These are phyloP conservation scores for Eupithecia centaureata DNA, from an alignment of 2,888 invertebrate genomes.

Conservation along the genomic window DNA sequence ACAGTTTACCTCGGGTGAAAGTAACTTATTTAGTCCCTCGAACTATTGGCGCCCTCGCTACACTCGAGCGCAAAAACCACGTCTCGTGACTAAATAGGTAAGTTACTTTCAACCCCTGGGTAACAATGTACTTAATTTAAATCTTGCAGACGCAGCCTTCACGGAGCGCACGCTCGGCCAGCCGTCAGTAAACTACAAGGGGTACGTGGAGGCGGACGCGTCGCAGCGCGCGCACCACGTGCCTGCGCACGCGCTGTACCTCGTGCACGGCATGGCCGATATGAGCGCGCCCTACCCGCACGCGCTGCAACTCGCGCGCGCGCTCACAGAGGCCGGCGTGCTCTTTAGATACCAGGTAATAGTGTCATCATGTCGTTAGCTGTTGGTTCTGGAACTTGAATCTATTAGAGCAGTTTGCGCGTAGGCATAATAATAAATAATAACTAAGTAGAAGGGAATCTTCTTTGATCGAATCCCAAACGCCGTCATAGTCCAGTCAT, in stretches of 20 bases:
- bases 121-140: background rate
- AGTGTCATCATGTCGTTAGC: background rate
- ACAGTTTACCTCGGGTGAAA: too few relatives aligned
- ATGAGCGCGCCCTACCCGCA: conserved; percentile 97
- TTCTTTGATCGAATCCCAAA: too few relatives aligned
- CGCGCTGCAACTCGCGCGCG: conserved; percentile 93
- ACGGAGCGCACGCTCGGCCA: conserved; percentile 97
- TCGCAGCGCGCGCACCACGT: conserved; percentile 94
- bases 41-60: too few relatives aligned
- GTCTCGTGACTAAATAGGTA: too few relatives aligned
- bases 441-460: too few relatives aligned
- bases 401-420: too few relatives aligned
- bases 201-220: conserved; percentile 96
- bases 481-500: too few relatives aligned
- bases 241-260: conserved; percentile 93
- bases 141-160: conserved; percentile 92
- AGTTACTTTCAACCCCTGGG: too few relatives aligned
- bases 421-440: too few relatives aligned
- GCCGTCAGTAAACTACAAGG: conserved; percentile 93
- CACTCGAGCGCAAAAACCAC: too few relatives aligned
- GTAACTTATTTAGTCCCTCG: too few relatives aligned
- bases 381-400: too few relatives aligned
- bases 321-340: conserved; percentile 93
- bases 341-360: conserved; percentile 96
- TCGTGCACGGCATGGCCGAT: conserved; percentile 97